Evolutionary conservation across 2,113 vertebrate species (phyloP).

Genomic region (cattle (Bos taurus)): ARS-UCD2.0 NC_037349.1:48819001-48819500

Average conservation of each 20-base stretch:
- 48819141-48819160: conserved; percentile 38
- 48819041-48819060: conserved; percentile 36
- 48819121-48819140: conserved; percentile 30
- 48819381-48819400: neutral
- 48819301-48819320: neutral
- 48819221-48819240: neutral
- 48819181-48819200: neutral
- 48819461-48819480: neutral
- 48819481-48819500: neutral
- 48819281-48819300: neutral
- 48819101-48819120: conserved; percentile 38
- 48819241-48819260: neutral
- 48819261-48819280: neutral
- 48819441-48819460: neutral
- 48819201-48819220: neutral
- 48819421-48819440: neutral
- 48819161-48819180: conserved; percentile 42
- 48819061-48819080: conserved; percentile 54
- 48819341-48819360: neutral
- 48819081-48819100: conserved; percentile 40
- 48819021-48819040: neutral
- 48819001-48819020: neutral
- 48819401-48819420: neutral
- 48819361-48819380: neutral
- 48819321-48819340: neutral